Evolutionary conservation across 2,113 vertebrate genomes (phyloP).

Genomic region (Stictonetta naevosa): DNA sequence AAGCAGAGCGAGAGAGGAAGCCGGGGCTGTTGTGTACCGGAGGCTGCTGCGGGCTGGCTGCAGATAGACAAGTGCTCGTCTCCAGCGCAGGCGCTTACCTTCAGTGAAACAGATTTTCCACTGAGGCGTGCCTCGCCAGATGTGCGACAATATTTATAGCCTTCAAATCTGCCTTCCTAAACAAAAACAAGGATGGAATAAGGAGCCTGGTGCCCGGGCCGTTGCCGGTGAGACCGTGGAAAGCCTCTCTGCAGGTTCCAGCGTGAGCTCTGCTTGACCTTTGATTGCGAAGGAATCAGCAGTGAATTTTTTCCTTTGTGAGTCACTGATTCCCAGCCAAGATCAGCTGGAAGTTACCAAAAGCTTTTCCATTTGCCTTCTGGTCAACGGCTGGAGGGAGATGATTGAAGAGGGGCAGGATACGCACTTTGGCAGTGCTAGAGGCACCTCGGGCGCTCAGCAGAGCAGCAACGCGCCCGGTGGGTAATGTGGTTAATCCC

Average conservation of each 20-base stretch:
- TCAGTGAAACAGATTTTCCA: not conserved
- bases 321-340: constrained; percentile 27
- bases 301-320: constrained; percentile 44
- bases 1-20: rapidly evolving
- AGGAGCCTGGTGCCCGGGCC: not conserved
- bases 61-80: not conserved
- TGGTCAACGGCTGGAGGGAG: not conserved
- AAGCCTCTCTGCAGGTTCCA: not conserved
- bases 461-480: not conserved
- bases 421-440: not conserved
- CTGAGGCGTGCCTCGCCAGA: rapidly evolving
- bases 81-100: not conserved
- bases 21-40: rapidly evolving
- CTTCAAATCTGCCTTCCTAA: not conserved
- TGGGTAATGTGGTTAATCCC: not conserved
- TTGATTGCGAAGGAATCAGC: not conserved
- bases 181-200: not conserved
- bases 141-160: not conserved
- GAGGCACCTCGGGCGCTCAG: not conserved
- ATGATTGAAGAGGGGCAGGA: not conserved
- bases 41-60: not conserved
- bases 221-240: not conserved
- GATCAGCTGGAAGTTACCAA: constrained; percentile 50
- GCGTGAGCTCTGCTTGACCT: constrained; percentile 33
- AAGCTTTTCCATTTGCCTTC: constrained; percentile 35